These are phyloP conservation scores for Danionella dracula DNA, from an alignment of 2,797 vertebrate genomes.

Conservation along the genomic window DNA sequence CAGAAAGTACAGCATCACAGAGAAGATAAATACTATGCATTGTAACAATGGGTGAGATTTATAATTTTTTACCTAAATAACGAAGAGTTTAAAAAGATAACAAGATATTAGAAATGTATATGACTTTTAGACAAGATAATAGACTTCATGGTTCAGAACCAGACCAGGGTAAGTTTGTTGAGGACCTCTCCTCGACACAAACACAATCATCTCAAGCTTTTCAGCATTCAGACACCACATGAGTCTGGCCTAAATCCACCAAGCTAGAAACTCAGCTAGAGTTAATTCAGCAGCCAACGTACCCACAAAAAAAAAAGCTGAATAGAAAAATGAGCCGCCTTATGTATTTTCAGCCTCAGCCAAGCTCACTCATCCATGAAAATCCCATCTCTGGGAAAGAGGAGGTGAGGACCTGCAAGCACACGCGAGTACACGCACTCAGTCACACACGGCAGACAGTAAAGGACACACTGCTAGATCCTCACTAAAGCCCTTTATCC, in stretches of 20 bases:
- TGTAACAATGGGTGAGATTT: too few species aligned
- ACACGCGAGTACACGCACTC: neutral
- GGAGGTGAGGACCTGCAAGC: slow-evolving; percentile 71
- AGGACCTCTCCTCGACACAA: too few species aligned
- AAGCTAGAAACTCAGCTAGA: slow-evolving; percentile 58
- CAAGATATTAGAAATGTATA: too few species aligned
- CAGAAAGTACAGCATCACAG: too few species aligned
- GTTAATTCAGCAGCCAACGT: slow-evolving; percentile 66
- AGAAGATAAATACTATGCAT: too few species aligned
- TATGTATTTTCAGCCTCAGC: slow-evolving; percentile 74
- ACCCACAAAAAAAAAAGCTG: slow-evolving; percentile 71
- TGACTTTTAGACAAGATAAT: too few species aligned
- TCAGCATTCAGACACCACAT: neutral
- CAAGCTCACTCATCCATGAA: slow-evolving; percentile 74
- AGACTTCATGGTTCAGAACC: too few species aligned
- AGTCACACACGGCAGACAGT: slow-evolving; percentile 35
- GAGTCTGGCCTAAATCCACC: neutral
- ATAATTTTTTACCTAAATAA: too few species aligned
- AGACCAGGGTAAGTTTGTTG: too few species aligned
- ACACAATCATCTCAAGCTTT: neutral
- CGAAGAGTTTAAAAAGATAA: too few species aligned
- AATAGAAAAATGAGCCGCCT: slow-evolving; percentile 63
- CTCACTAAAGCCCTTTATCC: slow-evolving; percentile 60
- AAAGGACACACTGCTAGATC: slow-evolving; percentile 47
- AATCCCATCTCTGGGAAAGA: slow-evolving; percentile 79